Base-by-base conservation (phyloP, 2,113 vertebrate genomes). In the Caranx ignobilis region DNA sequence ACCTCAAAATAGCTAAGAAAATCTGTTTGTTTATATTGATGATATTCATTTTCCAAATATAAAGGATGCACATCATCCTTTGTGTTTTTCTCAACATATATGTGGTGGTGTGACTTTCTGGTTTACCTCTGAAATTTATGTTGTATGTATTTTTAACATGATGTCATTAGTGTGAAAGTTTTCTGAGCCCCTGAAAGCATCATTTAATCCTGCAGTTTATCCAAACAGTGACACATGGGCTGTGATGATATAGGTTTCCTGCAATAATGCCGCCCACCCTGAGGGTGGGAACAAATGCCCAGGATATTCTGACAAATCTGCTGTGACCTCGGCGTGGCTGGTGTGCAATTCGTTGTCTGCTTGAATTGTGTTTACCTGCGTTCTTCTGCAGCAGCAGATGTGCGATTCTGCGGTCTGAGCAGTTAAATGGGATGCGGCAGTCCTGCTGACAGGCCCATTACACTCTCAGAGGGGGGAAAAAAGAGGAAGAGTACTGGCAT, bases 361-460 rank as follows among this genome's bases (percentile, higher is more conserved):
- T 35, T 13, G 61, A 77, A 50, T 47, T 4, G 57, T 68, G 81
- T 88, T 84, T 73, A 79, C 78, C 83, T 84, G 79, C 13, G 12
- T 6, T 9, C 39, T 66, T 41, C 61, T 73, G 57, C 66, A 63
- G 71, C 91, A 75, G 85, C 85, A 88, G 85, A 83, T 83, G 91
- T 84, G 81, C 48, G 79, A 81, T 77, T 57, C 78, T 73, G 77
- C 52, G 15, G 70, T 60, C 76, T 71, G 87, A 75, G 60, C 55
- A 10, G 55, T 82, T 83, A 85, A 91, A 91, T 83, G 75, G 82
- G 81, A 84, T 77, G 77, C 62, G 19, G 61, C 78, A 64, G 73
- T 56, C 67, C 79, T 73, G 85, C 79, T 80, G 88, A 88, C 84
- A 79, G 82, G 47, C 70, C 45, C 70, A 45, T 82, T 84, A 75